A percentile compares a stretch with the other conserved stretches of the same genome.
phyloP scores from a whole-genome alignment of 2,797 vertebrate species.

The Platyrinchus mystaceus region DNA sequence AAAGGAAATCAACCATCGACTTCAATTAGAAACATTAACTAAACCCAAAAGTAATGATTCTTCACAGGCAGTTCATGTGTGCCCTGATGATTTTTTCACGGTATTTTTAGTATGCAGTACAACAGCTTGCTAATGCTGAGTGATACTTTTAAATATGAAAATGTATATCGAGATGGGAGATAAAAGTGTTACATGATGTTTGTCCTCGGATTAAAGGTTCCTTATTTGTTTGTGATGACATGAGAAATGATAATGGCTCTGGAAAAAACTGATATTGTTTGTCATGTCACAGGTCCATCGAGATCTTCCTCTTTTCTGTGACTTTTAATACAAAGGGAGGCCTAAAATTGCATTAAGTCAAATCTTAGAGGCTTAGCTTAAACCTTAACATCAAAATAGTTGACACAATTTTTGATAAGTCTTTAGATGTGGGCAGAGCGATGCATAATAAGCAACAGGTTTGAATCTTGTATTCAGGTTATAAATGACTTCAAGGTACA shows the following conservation, averaged over 20 bases:
- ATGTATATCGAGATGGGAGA: conserved; percentile 10
- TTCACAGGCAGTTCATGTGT: not conserved
- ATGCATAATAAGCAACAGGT: not conserved
- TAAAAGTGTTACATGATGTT: conserved; percentile 1
- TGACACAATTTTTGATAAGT: conserved; percentile 9
- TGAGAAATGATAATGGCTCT: conserved; percentile 45
- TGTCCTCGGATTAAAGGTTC: conserved; percentile 54
- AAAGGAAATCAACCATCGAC: not conserved
- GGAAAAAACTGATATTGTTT: conserved; percentile 42
- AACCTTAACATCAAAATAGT: conserved; percentile 14
- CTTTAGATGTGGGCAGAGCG: not conserved
- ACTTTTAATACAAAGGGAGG: conserved; percentile 43
- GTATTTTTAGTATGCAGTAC: not conserved
- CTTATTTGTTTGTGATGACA: conserved; percentile 56
- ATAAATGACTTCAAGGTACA: not conserved
- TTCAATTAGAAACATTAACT: not conserved
- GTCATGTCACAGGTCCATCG: conserved; percentile 15
- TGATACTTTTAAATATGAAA: conserved; percentile 34
- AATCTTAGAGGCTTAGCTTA: conserved; percentile 11
- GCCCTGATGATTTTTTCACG: not conserved
- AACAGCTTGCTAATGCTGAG: not conserved
- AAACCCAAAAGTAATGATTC: not conserved
- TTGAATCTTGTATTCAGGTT: not conserved
- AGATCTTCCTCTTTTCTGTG: conserved; percentile 1
- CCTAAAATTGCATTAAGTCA: conserved; percentile 13